A percentile compares a stretch with the other conserved stretches of the same genome.
Evolutionary conservation across 2,113 vertebrate genomes (phyloP).

Genomic region (Erythrocercus mccallii): DNA sequence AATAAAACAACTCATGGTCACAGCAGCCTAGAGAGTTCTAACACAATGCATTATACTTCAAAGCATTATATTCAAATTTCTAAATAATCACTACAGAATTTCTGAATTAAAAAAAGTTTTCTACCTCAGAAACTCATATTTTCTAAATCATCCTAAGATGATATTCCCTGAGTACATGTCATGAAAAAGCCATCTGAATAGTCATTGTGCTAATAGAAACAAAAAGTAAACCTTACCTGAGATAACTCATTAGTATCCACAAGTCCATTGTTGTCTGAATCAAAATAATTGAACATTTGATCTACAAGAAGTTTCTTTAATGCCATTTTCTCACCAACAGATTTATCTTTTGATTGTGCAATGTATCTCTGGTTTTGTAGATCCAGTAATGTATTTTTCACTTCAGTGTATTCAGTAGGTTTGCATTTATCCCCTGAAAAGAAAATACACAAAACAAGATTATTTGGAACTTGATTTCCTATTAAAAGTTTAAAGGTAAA

Average conservation of each 20-base stretch:
- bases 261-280: slow-evolving; percentile 82
- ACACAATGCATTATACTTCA: not conserved
- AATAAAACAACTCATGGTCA: not conserved
- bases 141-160: not conserved
- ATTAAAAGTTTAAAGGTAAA: not conserved
- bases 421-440: slow-evolving; percentile 89
- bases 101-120: not conserved
- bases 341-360: slow-evolving; percentile 67
- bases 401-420: slow-evolving; percentile 80
- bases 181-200: not conserved
- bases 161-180: not conserved
- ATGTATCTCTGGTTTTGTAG: slow-evolving; percentile 81
- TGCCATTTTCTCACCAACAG: slow-evolving; percentile 73
- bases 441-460: not conserved
- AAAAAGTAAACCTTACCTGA: slow-evolving; percentile 78
- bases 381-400: slow-evolving; percentile 87
- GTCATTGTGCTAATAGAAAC: not conserved
- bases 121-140: not conserved
- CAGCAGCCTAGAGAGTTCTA: not conserved
- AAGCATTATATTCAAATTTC: not conserved
- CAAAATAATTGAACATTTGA: slow-evolving; percentile 89
- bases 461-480: not conserved
- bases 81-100: not conserved
- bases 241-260: slow-evolving; percentile 88
- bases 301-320: slow-evolving; percentile 86